A percentile compares a stretch with the other conserved stretches of the same genome.
Conservation (phyloP, 2,888 invertebrate species). For the Euzophera pinguis region DNA sequence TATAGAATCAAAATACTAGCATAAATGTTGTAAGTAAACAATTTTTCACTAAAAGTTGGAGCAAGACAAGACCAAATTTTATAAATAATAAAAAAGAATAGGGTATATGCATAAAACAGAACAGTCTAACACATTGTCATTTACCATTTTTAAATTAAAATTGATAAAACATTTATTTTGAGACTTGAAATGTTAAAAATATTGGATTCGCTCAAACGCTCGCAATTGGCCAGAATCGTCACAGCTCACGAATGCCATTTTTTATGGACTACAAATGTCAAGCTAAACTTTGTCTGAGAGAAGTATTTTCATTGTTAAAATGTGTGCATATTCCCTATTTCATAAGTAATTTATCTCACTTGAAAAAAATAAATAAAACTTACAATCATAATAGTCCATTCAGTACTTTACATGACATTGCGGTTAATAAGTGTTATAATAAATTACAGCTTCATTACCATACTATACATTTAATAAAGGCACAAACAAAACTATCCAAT, state of each 20-base stretch:
- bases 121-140: no score
- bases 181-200: no score
- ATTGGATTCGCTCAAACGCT: no score
- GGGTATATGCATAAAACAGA: no score
- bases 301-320: no score
- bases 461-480: constrained; percentile 65
- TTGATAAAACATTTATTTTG: neutral
- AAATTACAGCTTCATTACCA: constrained; percentile 29
- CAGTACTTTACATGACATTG: neutral
- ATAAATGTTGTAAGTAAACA: neutral
- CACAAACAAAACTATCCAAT: constrained; percentile 56
- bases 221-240: no score
- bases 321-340: no score
- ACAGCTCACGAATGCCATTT: no score
- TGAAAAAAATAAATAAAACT: neutral
- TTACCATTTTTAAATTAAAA: no score
- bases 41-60: neutral
- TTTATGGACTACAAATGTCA: no score
- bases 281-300: no score
- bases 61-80: neutral
- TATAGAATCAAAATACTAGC: constrained; percentile 4
- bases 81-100: no score
- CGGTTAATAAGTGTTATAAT: constrained; percentile 1
- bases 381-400: neutral
- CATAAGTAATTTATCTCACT: neutral